Percentiles rank a stretch among this genome's conserved stretches.
Evolutionary conservation across 2,797 vertebrate species (phyloP).

Genomic region (Prionace glauca): DNA sequence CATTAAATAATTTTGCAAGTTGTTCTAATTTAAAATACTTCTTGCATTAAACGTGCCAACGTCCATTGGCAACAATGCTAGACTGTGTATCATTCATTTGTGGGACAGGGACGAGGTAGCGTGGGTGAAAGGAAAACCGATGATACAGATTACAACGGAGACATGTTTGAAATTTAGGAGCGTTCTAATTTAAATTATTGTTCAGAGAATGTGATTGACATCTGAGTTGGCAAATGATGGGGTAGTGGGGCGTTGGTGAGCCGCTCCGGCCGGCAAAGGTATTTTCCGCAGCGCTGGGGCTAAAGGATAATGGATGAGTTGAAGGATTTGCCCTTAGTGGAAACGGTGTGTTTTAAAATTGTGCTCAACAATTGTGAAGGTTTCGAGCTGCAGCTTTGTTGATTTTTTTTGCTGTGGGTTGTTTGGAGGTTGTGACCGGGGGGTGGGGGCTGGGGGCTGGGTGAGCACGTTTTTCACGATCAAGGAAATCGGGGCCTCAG

Average conservation of each 20-base stretch:
- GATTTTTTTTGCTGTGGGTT: neutral
- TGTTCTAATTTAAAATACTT: neutral
- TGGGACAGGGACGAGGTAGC: no score
- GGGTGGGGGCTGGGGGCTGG: neutral
- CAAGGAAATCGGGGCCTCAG: neutral
- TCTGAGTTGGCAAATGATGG: neutral
- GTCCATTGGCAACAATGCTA: neutral
- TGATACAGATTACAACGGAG: neutral
- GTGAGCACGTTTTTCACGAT: neutral
- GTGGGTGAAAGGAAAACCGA: neutral
- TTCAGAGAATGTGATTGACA: neutral
- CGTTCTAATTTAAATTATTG: neutral
- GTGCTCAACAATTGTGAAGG: neutral
- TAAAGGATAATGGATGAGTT: neutral
- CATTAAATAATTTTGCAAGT: neutral
- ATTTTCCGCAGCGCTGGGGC: neutral
- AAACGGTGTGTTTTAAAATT: constrained; percentile 19
- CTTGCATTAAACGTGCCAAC: neutral
- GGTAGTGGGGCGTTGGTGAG: neutral
- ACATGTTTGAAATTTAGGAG: neutral
- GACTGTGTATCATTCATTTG: no score
- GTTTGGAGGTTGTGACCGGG: neutral
- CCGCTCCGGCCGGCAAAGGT: neutral
- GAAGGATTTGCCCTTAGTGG: neutral
- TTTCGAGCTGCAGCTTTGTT: neutral